Evolutionary conservation across 2,888 invertebrate genomes (phyloP).

Genomic region (Napeogenes sylphis): DNA sequence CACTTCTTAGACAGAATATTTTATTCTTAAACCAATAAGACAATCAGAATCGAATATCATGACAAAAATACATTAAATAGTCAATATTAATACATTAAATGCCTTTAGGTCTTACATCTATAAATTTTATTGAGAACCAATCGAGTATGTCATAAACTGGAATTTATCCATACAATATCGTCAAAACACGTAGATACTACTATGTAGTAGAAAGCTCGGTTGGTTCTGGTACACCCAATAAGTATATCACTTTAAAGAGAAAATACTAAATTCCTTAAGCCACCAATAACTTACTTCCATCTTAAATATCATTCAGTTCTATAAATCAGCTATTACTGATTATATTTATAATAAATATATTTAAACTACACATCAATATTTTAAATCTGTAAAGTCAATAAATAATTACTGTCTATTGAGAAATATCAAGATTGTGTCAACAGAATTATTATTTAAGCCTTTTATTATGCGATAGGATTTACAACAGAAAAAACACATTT

Average conservation of each 20-base stretch:
- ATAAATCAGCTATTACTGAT: neutral
- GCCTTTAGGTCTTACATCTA: slow-evolving; percentile 1
- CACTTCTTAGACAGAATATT: slow-evolving; percentile 11
- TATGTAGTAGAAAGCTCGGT: slow-evolving; percentile 4
- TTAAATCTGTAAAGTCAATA: slow-evolving; percentile 1
- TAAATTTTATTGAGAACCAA: slow-evolving; percentile 7
- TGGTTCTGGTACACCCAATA: neutral
- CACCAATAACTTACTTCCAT: slow-evolving; percentile 3
- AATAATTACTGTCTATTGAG: neutral
- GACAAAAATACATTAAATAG: slow-evolving; percentile 21
- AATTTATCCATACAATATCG: slow-evolving; percentile 5
- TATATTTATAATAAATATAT: slow-evolving; percentile 1
- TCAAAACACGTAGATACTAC: neutral
- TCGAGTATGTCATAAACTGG: slow-evolving; percentile 6
- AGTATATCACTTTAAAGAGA: neutral
- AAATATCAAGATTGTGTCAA: neutral
- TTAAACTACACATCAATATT: slow-evolving; percentile 4
- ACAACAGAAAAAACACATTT: no score
- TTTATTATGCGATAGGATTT: neutral
- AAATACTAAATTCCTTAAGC: neutral
- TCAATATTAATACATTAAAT: slow-evolving; percentile 9
- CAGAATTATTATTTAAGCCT: neutral
- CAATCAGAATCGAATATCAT: slow-evolving; percentile 15
- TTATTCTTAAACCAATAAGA: slow-evolving; percentile 18
- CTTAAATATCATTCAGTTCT: slow-evolving; percentile 5